A percentile compares a stretch with the other conserved stretches of the same genome.
Conservation (phyloP, 2,888 invertebrate genomes). For the Amphiduros pacificus region DNA sequence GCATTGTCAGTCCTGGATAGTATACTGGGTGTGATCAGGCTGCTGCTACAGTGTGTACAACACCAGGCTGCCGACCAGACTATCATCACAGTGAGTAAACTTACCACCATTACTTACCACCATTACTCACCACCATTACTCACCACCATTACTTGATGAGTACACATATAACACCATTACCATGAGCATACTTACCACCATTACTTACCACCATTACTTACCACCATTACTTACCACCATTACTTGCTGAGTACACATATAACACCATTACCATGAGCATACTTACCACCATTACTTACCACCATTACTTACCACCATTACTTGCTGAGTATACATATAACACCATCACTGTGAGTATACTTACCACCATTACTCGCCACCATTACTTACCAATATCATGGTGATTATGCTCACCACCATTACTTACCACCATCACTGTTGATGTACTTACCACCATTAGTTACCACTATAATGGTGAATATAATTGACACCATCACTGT, state of each 20-base stretch:
- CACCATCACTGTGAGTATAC: background rate
- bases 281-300: background rate
- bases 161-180: no score
- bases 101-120: background rate
- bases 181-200: background rate
- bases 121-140: no score
- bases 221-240: no score
- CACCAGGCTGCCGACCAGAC: background rate
- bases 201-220: no score
- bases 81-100: background rate
- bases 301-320: no score
- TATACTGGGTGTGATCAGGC: conserved; percentile 38
- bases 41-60: conserved; percentile 35
- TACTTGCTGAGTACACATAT: no score
- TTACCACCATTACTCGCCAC: background rate
- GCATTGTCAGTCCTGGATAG: conserved; percentile 29
- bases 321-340: no score
- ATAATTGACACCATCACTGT: background rate
- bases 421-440: background rate
- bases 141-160: no score
- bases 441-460: background rate
- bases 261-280: background rate
- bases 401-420: no score
- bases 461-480: no score
- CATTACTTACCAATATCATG: no score